These are phyloP conservation scores for Amazonetta brasiliensis DNA, from an alignment of 2,797 vertebrate genomes.

Conservation along the genomic window DNA sequence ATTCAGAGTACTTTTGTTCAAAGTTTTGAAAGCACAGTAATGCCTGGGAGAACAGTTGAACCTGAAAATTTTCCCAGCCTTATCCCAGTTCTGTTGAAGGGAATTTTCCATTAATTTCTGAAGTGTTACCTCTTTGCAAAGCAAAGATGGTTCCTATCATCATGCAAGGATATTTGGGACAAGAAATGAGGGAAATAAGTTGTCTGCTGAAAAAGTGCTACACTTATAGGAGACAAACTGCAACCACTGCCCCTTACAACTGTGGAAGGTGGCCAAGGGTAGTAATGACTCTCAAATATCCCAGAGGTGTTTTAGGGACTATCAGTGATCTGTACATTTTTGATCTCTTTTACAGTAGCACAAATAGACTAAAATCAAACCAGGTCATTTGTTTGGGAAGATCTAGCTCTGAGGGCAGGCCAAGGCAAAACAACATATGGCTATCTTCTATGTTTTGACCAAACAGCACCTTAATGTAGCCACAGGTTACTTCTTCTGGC, in stretches of 20 bases:
- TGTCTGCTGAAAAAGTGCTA: not conserved
- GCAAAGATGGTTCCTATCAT: not conserved
- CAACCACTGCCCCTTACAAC: not conserved
- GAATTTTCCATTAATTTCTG: constrained; percentile 4
- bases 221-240: not conserved
- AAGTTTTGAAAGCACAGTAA: not conserved
- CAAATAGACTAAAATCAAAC: not conserved
- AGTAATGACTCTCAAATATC: not conserved
- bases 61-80: not conserved
- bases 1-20: not conserved
- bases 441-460: not conserved
- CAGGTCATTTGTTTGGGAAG: not conserved
- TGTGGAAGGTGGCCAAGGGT: not conserved
- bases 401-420: not conserved
- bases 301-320: not conserved
- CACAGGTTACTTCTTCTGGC: not conserved
- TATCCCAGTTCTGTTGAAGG: not conserved
- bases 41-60: not conserved
- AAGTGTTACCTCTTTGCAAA: not conserved
- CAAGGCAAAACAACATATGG: not conserved
- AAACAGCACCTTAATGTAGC: not conserved
- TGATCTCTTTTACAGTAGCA: not conserved
- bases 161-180: not conserved
- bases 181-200: not conserved
- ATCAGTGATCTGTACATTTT: not conserved